Base-by-base conservation (phyloP, 2,888 invertebrate species). In the Epistrophe eligans region DNA sequence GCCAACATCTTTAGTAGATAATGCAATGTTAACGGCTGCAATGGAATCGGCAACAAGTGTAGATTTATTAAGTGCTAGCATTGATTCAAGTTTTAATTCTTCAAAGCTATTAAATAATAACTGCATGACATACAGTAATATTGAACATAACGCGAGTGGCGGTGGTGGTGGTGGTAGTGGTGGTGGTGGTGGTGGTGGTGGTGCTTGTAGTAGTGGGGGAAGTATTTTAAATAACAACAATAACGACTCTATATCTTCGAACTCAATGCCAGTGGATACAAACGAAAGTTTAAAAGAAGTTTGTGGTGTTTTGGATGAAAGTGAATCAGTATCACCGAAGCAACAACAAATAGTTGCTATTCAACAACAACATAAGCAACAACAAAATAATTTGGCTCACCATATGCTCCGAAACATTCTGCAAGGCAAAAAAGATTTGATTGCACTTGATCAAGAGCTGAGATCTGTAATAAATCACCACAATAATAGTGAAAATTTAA, bases 361-460 rank as follows among this genome's bases (percentile, higher is more conserved):
- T 40, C 58, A 89, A 90, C 57, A 89, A 88, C 57, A 90, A 76
- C 81, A 90, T 79, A 91, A 91, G 45, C 89, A 92, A 85, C 92
- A 92, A 81, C 92, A 92, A 88, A 93, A 92, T 64, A 94, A 94
- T 89, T 93, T 95, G 90, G 96, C 97, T 87, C 97, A 97, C 93
- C 96, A 97, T 93, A 97, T 98, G 95, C 94, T 98, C 90, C 95
- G 98, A 84, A 97, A 97, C 92, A 98, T 98, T 91, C 95, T 98
- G 84, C 98, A 98, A 92, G 97, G 96, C 90, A 96, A 97, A 91
- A 97, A 97, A 92, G 97, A 97, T 93, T 95, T 97, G 89, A 95
- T 97, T 91, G 94, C 97, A 90, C 94, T 96, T 66, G 95, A 95
- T 90, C 95, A 95, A 91, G 96, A 96, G 91, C 93, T 95, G 89